These are phyloP conservation scores for Toxotes lorentzi DNA, from an alignment of 2,797 vertebrate genomes.

Conservation along the genomic window DNA sequence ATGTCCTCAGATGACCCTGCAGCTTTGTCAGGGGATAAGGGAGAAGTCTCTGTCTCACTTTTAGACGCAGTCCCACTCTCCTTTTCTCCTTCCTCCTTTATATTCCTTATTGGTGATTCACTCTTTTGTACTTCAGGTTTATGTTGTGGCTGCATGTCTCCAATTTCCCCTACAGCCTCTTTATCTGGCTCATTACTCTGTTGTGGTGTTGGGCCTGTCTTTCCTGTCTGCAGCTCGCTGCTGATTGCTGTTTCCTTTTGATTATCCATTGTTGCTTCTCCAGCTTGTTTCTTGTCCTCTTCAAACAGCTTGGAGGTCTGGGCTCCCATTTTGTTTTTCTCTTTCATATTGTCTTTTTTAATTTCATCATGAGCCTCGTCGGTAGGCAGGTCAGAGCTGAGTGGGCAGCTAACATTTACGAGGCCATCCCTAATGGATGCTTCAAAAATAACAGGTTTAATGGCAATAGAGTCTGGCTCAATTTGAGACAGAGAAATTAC, in stretches of 20 bases:
- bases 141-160: constrained; percentile 47
- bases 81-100: constrained; percentile 43
- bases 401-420: constrained; percentile 44
- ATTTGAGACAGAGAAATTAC: constrained; percentile 32
- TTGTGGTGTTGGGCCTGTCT: constrained; percentile 40
- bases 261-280: constrained; percentile 48
- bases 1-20: constrained; percentile 33
- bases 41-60: constrained; percentile 25
- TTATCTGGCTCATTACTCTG: constrained; percentile 59
- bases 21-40: constrained; percentile 30
- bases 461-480: constrained; percentile 39
- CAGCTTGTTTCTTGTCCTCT: constrained; percentile 44
- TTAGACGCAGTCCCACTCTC: constrained; percentile 29
- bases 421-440: constrained; percentile 60
- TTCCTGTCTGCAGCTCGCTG: constrained; percentile 43
- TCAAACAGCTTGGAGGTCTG: constrained; percentile 19
- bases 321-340: constrained; percentile 35
- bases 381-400: constrained; percentile 33
- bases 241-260: constrained; percentile 61
- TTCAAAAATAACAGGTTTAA: constrained; percentile 54
- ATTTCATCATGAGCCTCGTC: constrained; percentile 27
- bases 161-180: constrained; percentile 53
- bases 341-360: constrained; percentile 39
- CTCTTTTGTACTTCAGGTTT: constrained; percentile 34
- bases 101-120: constrained; percentile 47